These are phyloP conservation scores for Sphaerodactylus townsendi DNA, from an alignment of 2,113 vertebrate species.

Conservation along the genomic window DNA sequence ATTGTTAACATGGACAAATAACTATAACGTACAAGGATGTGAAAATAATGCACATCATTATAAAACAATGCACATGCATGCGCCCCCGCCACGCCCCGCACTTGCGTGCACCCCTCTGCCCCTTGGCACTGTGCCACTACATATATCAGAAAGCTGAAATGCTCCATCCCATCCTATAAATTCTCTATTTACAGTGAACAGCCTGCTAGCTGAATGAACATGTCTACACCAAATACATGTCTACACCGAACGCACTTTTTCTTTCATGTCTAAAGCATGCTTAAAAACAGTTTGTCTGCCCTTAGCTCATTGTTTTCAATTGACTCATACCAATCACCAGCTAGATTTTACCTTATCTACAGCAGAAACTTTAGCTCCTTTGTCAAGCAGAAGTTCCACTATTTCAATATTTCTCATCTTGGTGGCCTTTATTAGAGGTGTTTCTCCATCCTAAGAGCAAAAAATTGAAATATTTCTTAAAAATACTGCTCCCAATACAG, in stretches of 20 bases:
- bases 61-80: neutral
- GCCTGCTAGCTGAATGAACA: too few species aligned
- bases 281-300: neutral
- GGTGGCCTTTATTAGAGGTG: constrained; percentile 95
- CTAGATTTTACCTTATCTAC: constrained; percentile 86
- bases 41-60: neutral
- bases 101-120: too few species aligned
- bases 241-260: too few species aligned
- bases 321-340: neutral
- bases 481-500: neutral
- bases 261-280: neutral
- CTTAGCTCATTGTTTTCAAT: neutral
- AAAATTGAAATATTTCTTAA: neutral
- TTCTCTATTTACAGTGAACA: neutral
- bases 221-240: too few species aligned
- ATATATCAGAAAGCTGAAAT: neutral
- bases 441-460: constrained; percentile 88
- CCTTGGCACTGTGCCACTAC: too few species aligned
- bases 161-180: neutral
- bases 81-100: too few species aligned
- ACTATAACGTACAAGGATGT: neutral
- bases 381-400: constrained; percentile 94
- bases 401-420: constrained; percentile 99
- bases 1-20: neutral
- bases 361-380: constrained; percentile 95